Evolutionary conservation across 1,140 invertebrate genomes (phyloP), one percentile per base, ranked within the genome.

Genomic region (Camponotus floridanus): DNA sequence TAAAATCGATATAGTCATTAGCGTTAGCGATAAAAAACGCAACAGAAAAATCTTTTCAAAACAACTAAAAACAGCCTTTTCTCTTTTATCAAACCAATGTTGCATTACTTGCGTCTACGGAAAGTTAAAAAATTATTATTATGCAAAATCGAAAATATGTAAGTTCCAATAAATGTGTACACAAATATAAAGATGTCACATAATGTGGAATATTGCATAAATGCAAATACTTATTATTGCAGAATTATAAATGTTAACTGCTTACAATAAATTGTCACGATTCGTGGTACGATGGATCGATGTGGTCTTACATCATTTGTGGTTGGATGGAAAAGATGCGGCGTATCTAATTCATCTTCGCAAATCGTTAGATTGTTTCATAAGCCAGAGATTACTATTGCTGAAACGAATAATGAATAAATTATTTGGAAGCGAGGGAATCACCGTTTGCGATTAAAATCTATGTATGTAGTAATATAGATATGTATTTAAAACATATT

Each of bases 111-210:
- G 9, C 9, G 9, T 45, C 2, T 45, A 45, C 59, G 3, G 11
- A 26, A 61, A 70, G 13, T 31, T 21, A 67, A 67, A 70, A 45
- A 45, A 8, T n/a, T n/a, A n/a, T n/a, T 2, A 51, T 51, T 51
- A 51, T 51, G 33, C 9, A 71, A 71, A 71, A 18, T 71, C 2
- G 51, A 31, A 48, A 70, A 51, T 70, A 51, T 70, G n/a, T 71
- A 71, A 57, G 59, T 55, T 5, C 2, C 2, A 76, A 31, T 55
- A 18, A 85, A 7, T 21, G 26, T 15, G n/a, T 33, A 71, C 26
- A 9, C 26, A 73, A 4, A 59, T 59, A n/a, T 48, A 39, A 57
- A 74, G 36, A 39, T 74, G 18, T 48, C 3, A 48, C 9, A 13
- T 21, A 4, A 18, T 21, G 11, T 31, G 6, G 1, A 6, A 39